Evolutionary conservation across 2,113 vertebrate genomes (phyloP), one percentile per base, ranked within the genome.

Genomic region (Centropristis striata): DNA sequence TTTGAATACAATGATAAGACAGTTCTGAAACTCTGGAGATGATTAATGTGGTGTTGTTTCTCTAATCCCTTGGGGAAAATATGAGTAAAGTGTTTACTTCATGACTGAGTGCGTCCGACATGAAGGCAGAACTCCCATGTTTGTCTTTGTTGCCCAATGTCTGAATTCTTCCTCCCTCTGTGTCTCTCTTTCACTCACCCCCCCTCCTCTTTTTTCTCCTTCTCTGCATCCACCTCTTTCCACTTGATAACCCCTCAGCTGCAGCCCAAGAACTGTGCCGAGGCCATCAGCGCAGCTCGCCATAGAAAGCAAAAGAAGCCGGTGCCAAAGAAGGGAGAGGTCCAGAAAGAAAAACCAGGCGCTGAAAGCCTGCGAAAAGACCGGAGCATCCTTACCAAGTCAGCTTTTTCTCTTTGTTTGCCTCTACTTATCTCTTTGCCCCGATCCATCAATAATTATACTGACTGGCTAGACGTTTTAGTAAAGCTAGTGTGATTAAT

Each of bases 281-380:
- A 96, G 80, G 96, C 96, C 42, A 96, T 99, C 92, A 98, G 96
- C 86, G 95, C 95, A 18, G 97, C 95, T 55, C 96, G 95, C 18
- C 92, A 92, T 53, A 97, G 98, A 89, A 98, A 96, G 60, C 66
- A 90, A 60, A 95, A 95, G 41, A 99, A 95, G 80, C 90, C 78
- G 1, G 1, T 83, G 0, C 85, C 94, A 50, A 97, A 95, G 78
- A 98, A 95, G 76, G 95, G 94, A 39, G 97, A 97, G 21, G 82
- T 95, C 0, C 95, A 94, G 81, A 93, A 94, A 69, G 96, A 97
- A 78, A 99, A 97, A 50, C 97, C 98, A 0, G 98, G 98, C 0
- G 88, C 95, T 0, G 98, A 99, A 88, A 99, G 98, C 87, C 95
- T 95, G 66, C 93, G 98, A 60, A 97, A 96, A 81, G 96, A 99